Evolutionary conservation across 2,797 vertebrate genomes (phyloP).

Genomic region (Mareca penelope): DNA sequence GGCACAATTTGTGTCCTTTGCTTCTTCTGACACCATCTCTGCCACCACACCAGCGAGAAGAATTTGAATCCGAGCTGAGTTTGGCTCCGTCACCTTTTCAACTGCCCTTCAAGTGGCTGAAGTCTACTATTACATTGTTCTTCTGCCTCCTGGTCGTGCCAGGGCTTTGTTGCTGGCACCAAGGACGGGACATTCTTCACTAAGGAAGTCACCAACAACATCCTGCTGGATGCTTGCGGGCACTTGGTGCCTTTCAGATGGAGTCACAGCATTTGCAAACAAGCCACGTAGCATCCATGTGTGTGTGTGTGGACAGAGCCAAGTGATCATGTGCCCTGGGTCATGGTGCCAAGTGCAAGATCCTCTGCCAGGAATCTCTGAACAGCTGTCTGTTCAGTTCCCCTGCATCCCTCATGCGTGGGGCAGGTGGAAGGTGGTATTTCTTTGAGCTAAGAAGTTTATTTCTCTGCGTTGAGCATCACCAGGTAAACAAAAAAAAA

Average conservation of each 20-base stretch:
- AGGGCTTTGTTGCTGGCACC: neutral
- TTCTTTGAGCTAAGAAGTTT: neutral
- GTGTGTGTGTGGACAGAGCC: neutral
- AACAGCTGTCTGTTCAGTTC: constrained; percentile 7
- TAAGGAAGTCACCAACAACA: neutral
- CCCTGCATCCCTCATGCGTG: neutral
- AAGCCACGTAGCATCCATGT: neutral
- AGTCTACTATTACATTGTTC: neutral
- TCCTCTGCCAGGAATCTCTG: constrained; percentile 12
- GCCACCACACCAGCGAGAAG: neutral
- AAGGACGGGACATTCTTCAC: neutral
- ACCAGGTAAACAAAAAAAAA: neutral
- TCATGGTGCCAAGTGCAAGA: constrained; percentile 16
- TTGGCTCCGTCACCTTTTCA: neutral
- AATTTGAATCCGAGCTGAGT: neutral
- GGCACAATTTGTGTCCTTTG: neutral
- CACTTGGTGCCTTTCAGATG: neutral
- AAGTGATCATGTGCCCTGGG: neutral
- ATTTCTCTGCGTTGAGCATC: neutral
- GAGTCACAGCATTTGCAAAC: constrained; percentile 13
- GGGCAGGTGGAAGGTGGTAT: neutral
- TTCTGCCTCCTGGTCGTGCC: neutral
- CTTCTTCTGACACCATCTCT: neutral
- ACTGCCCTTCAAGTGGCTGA: neutral
- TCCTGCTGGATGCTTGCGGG: neutral